A percentile compares a stretch with the other conserved stretches of the same genome.
These are phyloP conservation scores for Netelia virgata DNA, from an alignment of 2,888 invertebrate species.

Conservation along the genomic window DNA sequence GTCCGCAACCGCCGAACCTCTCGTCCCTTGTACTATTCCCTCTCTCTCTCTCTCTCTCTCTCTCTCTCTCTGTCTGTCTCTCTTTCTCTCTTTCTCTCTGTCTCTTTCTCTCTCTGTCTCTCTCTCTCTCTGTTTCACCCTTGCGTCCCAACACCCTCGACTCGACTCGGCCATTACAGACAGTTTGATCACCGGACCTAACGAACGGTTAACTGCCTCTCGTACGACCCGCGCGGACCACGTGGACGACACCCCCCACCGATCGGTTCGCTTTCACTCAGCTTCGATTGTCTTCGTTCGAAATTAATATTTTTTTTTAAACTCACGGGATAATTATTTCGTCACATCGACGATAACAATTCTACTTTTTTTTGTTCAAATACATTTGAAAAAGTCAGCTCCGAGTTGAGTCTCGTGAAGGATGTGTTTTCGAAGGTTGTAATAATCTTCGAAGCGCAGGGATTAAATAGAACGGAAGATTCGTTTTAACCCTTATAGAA, in stretches of 20 bases:
- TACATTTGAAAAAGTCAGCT: too few relatives aligned
- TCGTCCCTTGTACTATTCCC: conserved; percentile 30
- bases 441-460: too few relatives aligned
- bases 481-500: not conserved
- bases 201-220: conserved; percentile 79
- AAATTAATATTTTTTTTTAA: conserved; percentile 40
- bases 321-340: not conserved
- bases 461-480: too few relatives aligned
- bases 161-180: conserved; percentile 73
- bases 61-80: conserved; percentile 39
- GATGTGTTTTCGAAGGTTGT: too few relatives aligned
- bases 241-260: not conserved
- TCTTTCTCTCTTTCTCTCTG: conserved; percentile 20
- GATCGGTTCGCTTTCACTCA: not conserved
- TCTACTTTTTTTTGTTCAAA: too few relatives aligned
- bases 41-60: conserved; percentile 17
- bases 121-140: conserved; percentile 27
- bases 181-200: conserved; percentile 79
- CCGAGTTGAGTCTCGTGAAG: too few relatives aligned
- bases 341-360: too few relatives aligned
- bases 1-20: conserved; percentile 39
- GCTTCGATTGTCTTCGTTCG: not conserved
- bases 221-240: conserved; percentile 12
- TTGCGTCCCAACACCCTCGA: conserved; percentile 48
- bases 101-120: conserved; percentile 33